phyloP scores from a whole-genome alignment of 2,113 vertebrate species.

The Passerina amoena region DNA sequence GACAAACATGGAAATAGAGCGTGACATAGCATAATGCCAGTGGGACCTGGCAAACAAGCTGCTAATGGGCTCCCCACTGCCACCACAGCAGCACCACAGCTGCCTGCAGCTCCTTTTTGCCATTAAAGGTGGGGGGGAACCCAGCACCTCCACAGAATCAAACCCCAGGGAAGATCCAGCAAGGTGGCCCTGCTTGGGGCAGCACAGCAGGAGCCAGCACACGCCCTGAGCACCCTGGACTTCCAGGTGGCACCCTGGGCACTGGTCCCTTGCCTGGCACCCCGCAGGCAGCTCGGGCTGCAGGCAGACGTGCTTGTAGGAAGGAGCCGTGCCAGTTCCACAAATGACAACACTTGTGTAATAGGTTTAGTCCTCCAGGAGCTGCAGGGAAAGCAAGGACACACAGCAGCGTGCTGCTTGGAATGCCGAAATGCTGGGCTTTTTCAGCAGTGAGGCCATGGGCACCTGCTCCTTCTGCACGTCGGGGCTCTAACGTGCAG shows the following conservation, averaged over 20 bases:
- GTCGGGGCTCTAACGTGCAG: rapidly evolving
- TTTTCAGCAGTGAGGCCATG: neutral
- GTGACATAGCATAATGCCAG: neutral
- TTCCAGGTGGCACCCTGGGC: neutral
- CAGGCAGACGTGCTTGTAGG: neutral
- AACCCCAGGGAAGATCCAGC: neutral
- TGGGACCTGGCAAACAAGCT: neutral
- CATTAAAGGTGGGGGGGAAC: rapidly evolving
- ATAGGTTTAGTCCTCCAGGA: neutral
- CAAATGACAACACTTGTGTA: neutral
- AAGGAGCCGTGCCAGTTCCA: neutral
- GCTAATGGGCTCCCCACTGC: conserved; percentile 14
- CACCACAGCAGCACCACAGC: rapidly evolving
- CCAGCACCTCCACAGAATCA: neutral
- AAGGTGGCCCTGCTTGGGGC: neutral
- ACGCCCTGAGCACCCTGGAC: rapidly evolving
- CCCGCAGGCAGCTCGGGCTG: rapidly evolving
- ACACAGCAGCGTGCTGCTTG: neutral
- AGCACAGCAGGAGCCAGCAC: neutral
- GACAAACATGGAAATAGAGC: neutral
- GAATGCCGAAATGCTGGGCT: neutral
- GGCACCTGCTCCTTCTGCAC: neutral
- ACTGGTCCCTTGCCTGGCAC: neutral
- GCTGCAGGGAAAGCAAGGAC: neutral
- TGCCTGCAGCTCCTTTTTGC: neutral